These are phyloP conservation scores for Hycleus phaleratus DNA, from an alignment of 1,140 invertebrate genomes.

Conservation along the genomic window DNA sequence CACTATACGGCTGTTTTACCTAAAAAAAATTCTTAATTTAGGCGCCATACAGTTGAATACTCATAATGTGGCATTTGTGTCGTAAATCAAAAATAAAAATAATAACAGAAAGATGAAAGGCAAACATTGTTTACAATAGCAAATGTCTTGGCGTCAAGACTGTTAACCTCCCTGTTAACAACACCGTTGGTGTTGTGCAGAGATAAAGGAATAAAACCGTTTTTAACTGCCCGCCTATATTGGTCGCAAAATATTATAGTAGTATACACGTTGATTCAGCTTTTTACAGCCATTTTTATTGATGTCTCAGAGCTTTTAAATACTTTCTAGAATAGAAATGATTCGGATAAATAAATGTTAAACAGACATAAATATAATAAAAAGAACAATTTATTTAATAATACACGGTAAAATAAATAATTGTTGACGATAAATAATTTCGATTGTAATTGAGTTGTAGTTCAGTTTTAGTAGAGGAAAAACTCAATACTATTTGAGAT, in stretches of 20 bases:
- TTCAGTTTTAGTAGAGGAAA: slow-evolving; percentile 11
- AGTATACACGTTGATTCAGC: slow-evolving; percentile 13
- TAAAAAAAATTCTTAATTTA: not conserved
- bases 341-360: no score
- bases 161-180: slow-evolving; percentile 15
- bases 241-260: slow-evolving; percentile 26
- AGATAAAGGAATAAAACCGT: slow-evolving; percentile 15
- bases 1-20: not conserved
- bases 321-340: no score
- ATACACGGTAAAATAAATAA: no score
- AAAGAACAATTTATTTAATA: no score
- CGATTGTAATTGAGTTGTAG: slow-evolving; percentile 26
- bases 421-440: slow-evolving; percentile 9
- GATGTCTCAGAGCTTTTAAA: no score
- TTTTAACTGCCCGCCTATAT: slow-evolving; percentile 22
- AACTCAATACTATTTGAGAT: slow-evolving; percentile 23
- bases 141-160: slow-evolving; percentile 8
- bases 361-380: no score
- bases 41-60: slow-evolving; percentile 1
- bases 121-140: slow-evolving; percentile 10
- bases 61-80: no score
- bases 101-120: slow-evolving; percentile 13
- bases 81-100: not conserved
- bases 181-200: slow-evolving; percentile 4
- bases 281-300: slow-evolving; percentile 23